Evolutionary conservation across 30 jellyfish, hydroid and myxozoan species (phyloP).

Genomic region (Mastigias papua): DNA sequence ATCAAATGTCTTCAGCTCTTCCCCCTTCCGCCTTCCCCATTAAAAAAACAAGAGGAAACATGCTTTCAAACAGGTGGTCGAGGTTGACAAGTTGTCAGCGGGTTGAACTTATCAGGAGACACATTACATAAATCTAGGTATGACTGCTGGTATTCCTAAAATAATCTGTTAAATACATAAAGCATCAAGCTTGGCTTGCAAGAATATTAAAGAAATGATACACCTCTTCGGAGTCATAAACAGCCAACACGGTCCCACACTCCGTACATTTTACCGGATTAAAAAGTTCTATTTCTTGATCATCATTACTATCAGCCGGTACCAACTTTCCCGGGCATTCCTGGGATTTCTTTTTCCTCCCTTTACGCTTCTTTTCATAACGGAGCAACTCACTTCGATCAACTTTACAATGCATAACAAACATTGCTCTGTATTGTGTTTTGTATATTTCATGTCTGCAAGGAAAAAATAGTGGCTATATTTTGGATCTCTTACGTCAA

Average conservation of each 20-base stretch:
- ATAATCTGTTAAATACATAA: too few species aligned
- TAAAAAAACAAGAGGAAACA: too few species aligned
- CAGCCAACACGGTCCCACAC: conserved; percentile 91
- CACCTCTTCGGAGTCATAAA: conserved; percentile 89
- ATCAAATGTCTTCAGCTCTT: too few species aligned
- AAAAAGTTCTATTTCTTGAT: conserved; percentile 38
- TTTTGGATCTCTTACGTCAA: too few species aligned
- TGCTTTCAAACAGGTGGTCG: too few species aligned
- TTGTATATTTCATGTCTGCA: conserved; percentile 90
- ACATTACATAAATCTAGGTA: too few species aligned
- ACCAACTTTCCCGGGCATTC: conserved; percentile 76
- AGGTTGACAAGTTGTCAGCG: too few species aligned
- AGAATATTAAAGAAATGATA: conserved; percentile 89
- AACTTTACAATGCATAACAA: conserved; percentile 89
- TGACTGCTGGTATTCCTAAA: too few species aligned
- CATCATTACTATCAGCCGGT: conserved; percentile 27
- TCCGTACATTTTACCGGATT: conserved; percentile 86
- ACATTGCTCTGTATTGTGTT: conserved; percentile 97
- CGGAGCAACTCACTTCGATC: conserved; percentile 72
- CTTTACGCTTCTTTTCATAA: conserved; percentile 73
- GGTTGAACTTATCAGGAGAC: too few species aligned
- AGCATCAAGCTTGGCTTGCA: conserved; percentile 90
- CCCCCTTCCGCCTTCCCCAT: too few species aligned
- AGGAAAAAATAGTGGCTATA: background rate
- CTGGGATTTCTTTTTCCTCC: conserved; percentile 58